Conservation (phyloP, 2,113 vertebrate species). For the Antigone vipio region DNA sequence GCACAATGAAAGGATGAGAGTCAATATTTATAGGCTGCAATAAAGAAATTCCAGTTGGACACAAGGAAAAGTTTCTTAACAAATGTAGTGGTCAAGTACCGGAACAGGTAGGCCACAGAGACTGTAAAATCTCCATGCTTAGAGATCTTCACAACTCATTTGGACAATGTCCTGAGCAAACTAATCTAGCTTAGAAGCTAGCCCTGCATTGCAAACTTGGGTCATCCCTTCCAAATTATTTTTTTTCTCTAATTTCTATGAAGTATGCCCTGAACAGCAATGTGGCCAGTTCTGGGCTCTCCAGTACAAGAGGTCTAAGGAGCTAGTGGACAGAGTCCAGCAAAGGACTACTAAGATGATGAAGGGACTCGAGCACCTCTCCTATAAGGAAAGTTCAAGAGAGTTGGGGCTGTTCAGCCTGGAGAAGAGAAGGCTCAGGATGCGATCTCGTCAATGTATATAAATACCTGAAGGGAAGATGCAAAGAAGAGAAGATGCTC, state of each 20-base stretch:
- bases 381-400: not conserved
- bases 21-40: not conserved
- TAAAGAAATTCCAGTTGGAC: not conserved
- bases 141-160: not conserved
- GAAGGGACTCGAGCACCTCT: not conserved
- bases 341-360: not conserved
- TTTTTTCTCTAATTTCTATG: not conserved
- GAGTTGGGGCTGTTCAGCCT: not conserved
- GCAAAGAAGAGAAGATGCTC: not conserved
- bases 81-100: not conserved
- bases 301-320: not conserved
- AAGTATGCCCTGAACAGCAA: not conserved
- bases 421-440: not conserved
- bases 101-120: fast-evolving
- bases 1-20: not conserved
- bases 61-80: not conserved
- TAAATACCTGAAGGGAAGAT: not conserved
- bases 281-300: not conserved
- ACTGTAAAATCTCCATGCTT: not conserved
- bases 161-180: not conserved
- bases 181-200: not conserved
- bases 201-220: not conserved
- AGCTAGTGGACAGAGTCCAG: not conserved
- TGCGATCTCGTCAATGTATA: not conserved
- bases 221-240: not conserved